Evolutionary conservation across 2,888 invertebrate species (phyloP).

Genomic region (Tiliacea citrago): DNA sequence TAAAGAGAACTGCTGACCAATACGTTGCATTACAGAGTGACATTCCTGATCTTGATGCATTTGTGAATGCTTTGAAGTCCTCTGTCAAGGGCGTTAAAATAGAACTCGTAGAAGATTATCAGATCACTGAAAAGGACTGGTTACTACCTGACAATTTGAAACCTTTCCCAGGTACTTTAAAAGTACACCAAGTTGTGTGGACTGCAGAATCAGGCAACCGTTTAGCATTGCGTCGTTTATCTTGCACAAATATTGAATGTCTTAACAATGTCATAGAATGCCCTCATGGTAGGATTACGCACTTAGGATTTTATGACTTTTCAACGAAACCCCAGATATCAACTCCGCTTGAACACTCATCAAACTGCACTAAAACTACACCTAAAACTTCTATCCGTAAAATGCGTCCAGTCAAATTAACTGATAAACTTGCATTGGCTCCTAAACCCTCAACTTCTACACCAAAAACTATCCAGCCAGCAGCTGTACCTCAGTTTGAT

Average conservation of each 20-base stretch:
- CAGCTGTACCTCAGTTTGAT: constrained; percentile 13
- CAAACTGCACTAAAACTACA: constrained; percentile 5
- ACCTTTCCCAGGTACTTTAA: constrained; percentile 14
- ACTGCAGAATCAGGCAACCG: constrained; percentile 22
- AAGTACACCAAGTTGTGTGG: constrained; percentile 29
- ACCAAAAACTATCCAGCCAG: constrained; percentile 9
- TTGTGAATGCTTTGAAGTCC: constrained; percentile 42
- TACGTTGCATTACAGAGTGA: constrained; percentile 59
- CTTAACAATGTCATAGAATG: constrained; percentile 19
- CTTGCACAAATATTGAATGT: constrained; percentile 13
- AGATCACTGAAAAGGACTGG: constrained; percentile 40
- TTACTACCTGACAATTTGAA: constrained; percentile 5
- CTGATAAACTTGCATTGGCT: constrained; percentile 11
- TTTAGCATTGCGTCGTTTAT: constrained; percentile 21
- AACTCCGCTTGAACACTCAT: constrained; percentile 12
- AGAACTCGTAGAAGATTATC: constrained; percentile 30
- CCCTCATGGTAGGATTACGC: constrained; percentile 30
- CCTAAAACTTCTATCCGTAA: constrained; percentile 10
- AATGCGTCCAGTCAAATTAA: constrained; percentile 19
- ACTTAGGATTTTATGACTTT: constrained; percentile 26
- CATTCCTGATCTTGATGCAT: constrained; percentile 28
- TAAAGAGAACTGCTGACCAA: constrained; percentile 72
- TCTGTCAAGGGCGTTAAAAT: constrained; percentile 31
- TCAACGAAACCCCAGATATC: constrained; percentile 12
- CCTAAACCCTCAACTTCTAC: constrained; percentile 14